Conservation (phyloP, 2,113 vertebrate genomes). For the Neogobius melanostomus region DNA sequence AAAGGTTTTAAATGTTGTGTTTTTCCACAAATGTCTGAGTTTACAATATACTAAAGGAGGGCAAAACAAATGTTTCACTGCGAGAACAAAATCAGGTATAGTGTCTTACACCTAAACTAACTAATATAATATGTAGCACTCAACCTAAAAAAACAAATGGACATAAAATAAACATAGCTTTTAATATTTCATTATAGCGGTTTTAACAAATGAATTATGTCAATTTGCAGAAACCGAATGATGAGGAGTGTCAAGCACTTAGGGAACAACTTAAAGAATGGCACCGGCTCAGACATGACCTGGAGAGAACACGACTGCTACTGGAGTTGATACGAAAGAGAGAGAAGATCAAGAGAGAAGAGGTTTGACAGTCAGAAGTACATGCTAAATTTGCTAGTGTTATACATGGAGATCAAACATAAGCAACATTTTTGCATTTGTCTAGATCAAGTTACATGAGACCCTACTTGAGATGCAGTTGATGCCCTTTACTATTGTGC, state of each 20-base stretch:
- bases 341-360: slow-evolving; percentile 96
- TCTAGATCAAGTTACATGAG: slow-evolving; percentile 91
- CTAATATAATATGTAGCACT: not conserved
- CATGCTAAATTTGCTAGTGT: not conserved
- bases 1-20: no score
- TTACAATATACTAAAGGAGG: no score
- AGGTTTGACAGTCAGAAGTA: slow-evolving; percentile 73
- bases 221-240: slow-evolving; percentile 81
- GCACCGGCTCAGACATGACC: slow-evolving; percentile 93
- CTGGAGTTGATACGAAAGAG: slow-evolving; percentile 95
- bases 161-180: not conserved
- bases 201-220: not conserved
- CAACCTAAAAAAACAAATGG: not conserved
- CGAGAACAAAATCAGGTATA: no score
- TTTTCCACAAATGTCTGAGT: no score
- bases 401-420: not conserved
- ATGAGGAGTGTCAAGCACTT: slow-evolving; percentile 89
- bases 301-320: slow-evolving; percentile 90
- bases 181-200: not conserved
- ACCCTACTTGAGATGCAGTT: slow-evolving; percentile 89
- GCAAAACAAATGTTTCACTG: no score
- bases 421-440: not conserved
- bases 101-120: no score
- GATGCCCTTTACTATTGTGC: slow-evolving; percentile 90
- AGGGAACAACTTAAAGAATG: slow-evolving; percentile 95